Percentiles rank a stretch among this genome's conserved stretches.
These are phyloP conservation scores for Tragelaphus eurycerus DNA, from an alignment of 2,797 vertebrate species.

Conservation along the genomic window DNA sequence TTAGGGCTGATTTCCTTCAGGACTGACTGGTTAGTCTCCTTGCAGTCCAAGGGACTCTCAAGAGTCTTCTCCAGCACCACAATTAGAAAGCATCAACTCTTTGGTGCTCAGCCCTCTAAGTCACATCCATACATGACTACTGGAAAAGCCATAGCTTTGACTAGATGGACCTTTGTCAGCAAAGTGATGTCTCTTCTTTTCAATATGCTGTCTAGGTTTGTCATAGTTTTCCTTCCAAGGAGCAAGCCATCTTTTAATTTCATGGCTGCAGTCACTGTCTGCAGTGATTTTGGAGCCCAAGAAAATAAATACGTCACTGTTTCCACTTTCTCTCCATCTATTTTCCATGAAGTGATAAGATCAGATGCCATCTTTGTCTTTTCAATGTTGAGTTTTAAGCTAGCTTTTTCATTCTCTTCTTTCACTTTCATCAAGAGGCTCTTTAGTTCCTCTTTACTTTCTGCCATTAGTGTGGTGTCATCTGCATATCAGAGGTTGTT, in stretches of 20 bases:
- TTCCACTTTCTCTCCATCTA: neutral
- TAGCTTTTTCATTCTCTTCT: neutral
- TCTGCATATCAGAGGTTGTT: neutral
- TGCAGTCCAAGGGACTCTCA: neutral
- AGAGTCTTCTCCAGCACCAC: neutral
- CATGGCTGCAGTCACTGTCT: neutral
- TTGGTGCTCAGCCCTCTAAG: neutral
- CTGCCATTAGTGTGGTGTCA: neutral
- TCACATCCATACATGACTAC: neutral
- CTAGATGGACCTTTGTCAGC: neutral
- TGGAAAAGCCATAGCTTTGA: neutral
- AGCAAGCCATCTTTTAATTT: neutral
- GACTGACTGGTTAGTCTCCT: neutral
- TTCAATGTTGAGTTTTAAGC: neutral
- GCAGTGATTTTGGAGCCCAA: neutral
- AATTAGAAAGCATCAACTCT: neutral
- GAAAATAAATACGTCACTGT: neutral
- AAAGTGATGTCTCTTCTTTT: neutral
- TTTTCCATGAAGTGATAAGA: neutral
- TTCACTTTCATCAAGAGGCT: neutral
- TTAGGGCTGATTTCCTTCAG: neutral
- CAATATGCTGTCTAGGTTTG: neutral
- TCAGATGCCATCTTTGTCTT: neutral
- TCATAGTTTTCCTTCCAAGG: neutral
- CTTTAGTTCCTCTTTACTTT: neutral